Evolutionary conservation across 2,888 invertebrate genomes (phyloP), one percentile per base, ranked within the genome.

Genomic region (Helleia helle): DNA sequence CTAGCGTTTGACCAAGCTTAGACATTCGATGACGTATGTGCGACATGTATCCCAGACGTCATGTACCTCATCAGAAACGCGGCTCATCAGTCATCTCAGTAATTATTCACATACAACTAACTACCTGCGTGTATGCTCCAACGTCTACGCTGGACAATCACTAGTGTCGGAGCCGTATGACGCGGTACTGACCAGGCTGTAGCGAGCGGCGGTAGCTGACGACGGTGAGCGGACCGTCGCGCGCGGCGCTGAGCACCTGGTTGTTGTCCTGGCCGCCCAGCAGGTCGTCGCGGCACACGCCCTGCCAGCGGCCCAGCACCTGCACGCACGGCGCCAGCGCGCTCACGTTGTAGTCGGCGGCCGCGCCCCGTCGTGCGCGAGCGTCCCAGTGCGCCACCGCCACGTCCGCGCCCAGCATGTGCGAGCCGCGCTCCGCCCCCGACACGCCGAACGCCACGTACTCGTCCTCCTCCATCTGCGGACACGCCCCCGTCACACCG

Each of bases 391-490:
- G 91, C 3, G 91, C 91, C 22, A 96, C 87, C 1, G 93, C 91
- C 24, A 93, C 91, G 83, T 96, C 96, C 0, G 94, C 89, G 36
- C 94, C 94, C 56, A 93, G 76, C 96, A 96, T 96, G 71, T 89
- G 88, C 52, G 93, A 91, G 27, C 85, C 81, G 12, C 80, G 79
- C 5, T 77, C 76, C 1, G 91, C 89, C 36, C 96, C 96, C 14
- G 95, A 95, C 39, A 95, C 76, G 22, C 96, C 96, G 71, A 96
- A 95, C 8, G 94, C 90, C 89, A 96, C 91, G 74, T 96, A 96
- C 55, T 95, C 94, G 56, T 91, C 86, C 51, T 89, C 88, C 0
- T 65, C 85, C 25, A 77, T 76, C 89, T 88, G 59, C 1, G 11
- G 25, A 36, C 13, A 25, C 31, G n/a, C n/a, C n/a, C n/a, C n/a